phyloP scores from a whole-genome alignment of 1,140 invertebrate species.

The Maconellicoccus hirsutus region DNA sequence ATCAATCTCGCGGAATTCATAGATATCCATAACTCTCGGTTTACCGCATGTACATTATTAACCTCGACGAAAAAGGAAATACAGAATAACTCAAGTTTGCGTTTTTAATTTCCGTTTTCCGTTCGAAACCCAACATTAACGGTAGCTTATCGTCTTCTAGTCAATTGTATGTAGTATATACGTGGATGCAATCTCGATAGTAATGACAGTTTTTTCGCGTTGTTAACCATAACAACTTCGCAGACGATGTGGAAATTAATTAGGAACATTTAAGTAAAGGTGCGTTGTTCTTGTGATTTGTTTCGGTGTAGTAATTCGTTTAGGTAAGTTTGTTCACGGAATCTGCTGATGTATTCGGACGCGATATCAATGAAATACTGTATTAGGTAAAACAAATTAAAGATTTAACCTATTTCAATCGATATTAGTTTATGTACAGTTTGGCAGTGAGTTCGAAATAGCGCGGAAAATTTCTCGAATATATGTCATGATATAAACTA shows the following conservation, averaged over 20 bases:
- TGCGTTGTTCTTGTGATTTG: neutral
- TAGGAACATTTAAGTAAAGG: neutral
- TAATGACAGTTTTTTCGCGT: too few species aligned
- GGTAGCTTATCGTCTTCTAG: neutral
- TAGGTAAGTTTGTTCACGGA: neutral
- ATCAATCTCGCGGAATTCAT: neutral
- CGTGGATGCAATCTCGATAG: too few species aligned
- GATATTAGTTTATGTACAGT: too few species aligned
- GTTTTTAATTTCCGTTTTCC: conserved; percentile 1
- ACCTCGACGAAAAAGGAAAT: neutral
- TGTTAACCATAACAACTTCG: neutral
- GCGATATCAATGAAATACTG: too few species aligned
- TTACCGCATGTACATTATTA: neutral
- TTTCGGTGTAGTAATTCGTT: neutral
- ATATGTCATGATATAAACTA: too few species aligned
- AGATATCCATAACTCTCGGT: neutral
- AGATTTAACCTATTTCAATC: too few species aligned
- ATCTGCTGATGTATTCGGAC: too few species aligned
- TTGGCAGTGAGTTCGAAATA: too few species aligned
- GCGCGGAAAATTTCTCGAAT: too few species aligned
- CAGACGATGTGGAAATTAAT: neutral
- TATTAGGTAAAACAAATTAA: too few species aligned
- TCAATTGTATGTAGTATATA: too few species aligned
- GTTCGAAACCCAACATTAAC: neutral
- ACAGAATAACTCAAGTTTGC: neutral